A percentile compares a stretch with the other conserved stretches of the same genome.
Evolutionary conservation across 2,888 invertebrate genomes (phyloP).

Genomic region (Idaea dimidiata): DNA sequence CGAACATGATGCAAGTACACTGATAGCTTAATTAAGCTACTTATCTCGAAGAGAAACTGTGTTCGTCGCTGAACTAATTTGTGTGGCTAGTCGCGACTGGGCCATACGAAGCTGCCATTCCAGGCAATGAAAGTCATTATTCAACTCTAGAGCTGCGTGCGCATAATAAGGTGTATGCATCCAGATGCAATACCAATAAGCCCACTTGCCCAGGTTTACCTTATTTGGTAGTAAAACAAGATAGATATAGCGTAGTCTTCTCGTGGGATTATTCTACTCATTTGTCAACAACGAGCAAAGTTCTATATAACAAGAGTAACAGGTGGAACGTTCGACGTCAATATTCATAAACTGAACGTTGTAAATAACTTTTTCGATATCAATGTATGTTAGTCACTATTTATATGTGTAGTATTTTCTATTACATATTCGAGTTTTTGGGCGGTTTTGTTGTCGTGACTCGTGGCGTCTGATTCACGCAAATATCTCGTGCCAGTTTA

Average conservation of each 20-base stretch:
- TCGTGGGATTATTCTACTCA: slow-evolving; percentile 51
- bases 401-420: slow-evolving; percentile 6
- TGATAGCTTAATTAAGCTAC: slow-evolving; percentile 11
- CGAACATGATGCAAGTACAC: slow-evolving; percentile 7
- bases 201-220: slow-evolving; percentile 49
- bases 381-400: slow-evolving; percentile 6
- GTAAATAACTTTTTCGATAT: slow-evolving; percentile 17
- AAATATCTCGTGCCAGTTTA: slow-evolving; percentile 52
- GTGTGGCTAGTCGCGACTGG: slow-evolving; percentile 29
- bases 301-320: slow-evolving; percentile 22
- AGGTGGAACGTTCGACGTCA: slow-evolving; percentile 31
- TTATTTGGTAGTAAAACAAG: slow-evolving; percentile 52
- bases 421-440: slow-evolving; percentile 4
- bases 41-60: slow-evolving; percentile 51
- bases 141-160: slow-evolving; percentile 44
- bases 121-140: slow-evolving; percentile 73
- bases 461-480: slow-evolving; percentile 42
- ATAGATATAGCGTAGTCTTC: slow-evolving; percentile 49
- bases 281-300: slow-evolving; percentile 36
- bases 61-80: slow-evolving; percentile 17
- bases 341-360: slow-evolving; percentile 30
- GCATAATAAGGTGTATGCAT: slow-evolving; percentile 31
- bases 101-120: slow-evolving; percentile 63
- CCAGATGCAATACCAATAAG: slow-evolving; percentile 42
- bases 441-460: slow-evolving; percentile 8